These are phyloP conservation scores for Bellardia bayeri DNA, from an alignment of 2,888 invertebrate genomes.

Conservation along the genomic window DNA sequence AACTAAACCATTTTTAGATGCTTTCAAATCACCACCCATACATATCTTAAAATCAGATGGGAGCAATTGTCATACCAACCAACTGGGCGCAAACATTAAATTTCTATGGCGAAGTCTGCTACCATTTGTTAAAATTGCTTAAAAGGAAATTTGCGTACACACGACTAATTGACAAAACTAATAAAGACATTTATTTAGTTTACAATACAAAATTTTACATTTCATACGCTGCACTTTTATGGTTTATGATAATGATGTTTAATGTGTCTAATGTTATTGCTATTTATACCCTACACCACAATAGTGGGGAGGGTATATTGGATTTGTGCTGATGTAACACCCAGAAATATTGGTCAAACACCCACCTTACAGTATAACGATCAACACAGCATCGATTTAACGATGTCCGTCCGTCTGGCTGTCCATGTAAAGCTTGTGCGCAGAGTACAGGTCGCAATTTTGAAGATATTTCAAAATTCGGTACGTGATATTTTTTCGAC, in stretches of 20 bases:
- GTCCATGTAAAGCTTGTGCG: no score
- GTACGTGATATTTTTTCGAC: no score
- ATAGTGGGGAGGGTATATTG: no score
- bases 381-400: no score
- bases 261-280: slow-evolving; percentile 14
- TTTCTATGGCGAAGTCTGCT: neutral
- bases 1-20: neutral
- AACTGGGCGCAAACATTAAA: neutral
- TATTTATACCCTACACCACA: neutral
- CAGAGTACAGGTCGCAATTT: no score
- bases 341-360: no score
- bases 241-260: slow-evolving; percentile 63
- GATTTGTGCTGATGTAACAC: no score
- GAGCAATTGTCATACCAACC: slow-evolving; percentile 22
- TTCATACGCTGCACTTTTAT: slow-evolving; percentile 30
- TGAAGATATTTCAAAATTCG: no score
- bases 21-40: neutral
- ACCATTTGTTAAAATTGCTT: neutral
- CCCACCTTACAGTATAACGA: no score
- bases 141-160: slow-evolving; percentile 37
- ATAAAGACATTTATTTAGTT: slow-evolving; percentile 52
- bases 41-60: slow-evolving; percentile 20
- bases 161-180: slow-evolving; percentile 49
- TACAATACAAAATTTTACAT: slow-evolving; percentile 21
- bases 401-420: no score